Evolutionary conservation across 2,113 vertebrate genomes (phyloP).

Genomic region (Lophochroa leadbeateri): DNA sequence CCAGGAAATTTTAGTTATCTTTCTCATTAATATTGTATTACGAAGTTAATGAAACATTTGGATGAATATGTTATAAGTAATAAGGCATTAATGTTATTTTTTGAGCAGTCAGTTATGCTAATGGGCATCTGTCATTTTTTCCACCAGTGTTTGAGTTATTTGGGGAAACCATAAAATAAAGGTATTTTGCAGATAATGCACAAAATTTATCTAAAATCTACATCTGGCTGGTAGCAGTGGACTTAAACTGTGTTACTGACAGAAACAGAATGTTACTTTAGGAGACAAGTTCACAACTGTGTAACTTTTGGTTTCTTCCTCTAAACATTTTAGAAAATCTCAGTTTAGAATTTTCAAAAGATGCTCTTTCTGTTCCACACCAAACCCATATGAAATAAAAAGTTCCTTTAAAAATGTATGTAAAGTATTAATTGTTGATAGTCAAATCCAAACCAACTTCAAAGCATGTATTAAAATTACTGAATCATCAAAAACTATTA

Average conservation of each 20-base stretch:
- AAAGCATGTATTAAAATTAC: neutral
- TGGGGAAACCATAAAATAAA: constrained; percentile 30
- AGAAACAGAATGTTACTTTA: neutral
- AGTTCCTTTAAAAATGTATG: neutral
- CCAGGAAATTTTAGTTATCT: constrained; percentile 70
- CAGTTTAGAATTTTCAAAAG: neutral
- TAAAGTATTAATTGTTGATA: neutral
- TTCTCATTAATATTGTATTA: constrained; percentile 82
- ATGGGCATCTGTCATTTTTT: constrained; percentile 77
- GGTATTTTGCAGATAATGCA: neutral
- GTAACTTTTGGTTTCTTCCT: neutral
- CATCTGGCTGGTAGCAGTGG: neutral
- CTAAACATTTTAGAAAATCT: neutral
- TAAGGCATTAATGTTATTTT: constrained; percentile 81
- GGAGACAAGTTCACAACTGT: neutral
- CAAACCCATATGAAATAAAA: neutral
- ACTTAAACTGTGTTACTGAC: neutral
- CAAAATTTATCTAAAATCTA: neutral
- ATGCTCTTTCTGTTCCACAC: neutral
- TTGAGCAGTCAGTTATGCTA: constrained; percentile 76
- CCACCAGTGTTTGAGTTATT: neutral
- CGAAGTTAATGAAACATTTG: constrained; percentile 81
- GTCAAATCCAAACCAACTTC: neutral
- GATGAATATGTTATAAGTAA: constrained; percentile 82
- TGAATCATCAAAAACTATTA: neutral